A percentile compares a stretch with the other conserved stretches of the same genome.
Evolutionary conservation across 2,888 invertebrate species (phyloP).

Genomic region (Trissolcus japonicus): DNA sequence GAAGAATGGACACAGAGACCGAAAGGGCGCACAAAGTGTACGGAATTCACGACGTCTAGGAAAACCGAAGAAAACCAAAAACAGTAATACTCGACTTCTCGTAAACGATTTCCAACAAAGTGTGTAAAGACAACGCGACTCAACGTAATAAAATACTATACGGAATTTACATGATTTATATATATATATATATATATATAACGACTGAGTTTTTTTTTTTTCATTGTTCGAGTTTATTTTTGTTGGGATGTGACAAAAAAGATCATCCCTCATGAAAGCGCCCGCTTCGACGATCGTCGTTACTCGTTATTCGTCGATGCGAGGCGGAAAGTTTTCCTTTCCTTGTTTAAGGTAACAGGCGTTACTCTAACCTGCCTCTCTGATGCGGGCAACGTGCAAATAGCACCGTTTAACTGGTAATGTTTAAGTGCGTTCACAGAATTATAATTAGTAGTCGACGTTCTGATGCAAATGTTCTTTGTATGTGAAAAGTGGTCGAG

Average conservation of each 20-base stretch:
- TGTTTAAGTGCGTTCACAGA: slow-evolving; percentile 20
- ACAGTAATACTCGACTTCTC: background rate
- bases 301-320: slow-evolving; percentile 35
- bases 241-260: background rate
- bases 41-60: slow-evolving; percentile 61
- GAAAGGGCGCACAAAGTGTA: slow-evolving; percentile 51
- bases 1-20: slow-evolving; percentile 42
- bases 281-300: slow-evolving; percentile 20
- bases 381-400: slow-evolving; percentile 70
- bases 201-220: no score
- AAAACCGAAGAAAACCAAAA: slow-evolving; percentile 5
- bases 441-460: slow-evolving; percentile 7
- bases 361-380: slow-evolving; percentile 24
- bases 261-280: background rate
- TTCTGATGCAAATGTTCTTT: background rate
- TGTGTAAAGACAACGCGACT: no score
- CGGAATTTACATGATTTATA: no score
- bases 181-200: no score
- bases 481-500: slow-evolving; percentile 14
- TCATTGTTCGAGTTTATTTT: no score
- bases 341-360: slow-evolving; percentile 9
- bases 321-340: background rate
- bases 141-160: no score
- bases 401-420: slow-evolving; percentile 55
- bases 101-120: background rate